Base-by-base conservation (phyloP, 2,888 invertebrate species). In the Anticlea derivata region DNA sequence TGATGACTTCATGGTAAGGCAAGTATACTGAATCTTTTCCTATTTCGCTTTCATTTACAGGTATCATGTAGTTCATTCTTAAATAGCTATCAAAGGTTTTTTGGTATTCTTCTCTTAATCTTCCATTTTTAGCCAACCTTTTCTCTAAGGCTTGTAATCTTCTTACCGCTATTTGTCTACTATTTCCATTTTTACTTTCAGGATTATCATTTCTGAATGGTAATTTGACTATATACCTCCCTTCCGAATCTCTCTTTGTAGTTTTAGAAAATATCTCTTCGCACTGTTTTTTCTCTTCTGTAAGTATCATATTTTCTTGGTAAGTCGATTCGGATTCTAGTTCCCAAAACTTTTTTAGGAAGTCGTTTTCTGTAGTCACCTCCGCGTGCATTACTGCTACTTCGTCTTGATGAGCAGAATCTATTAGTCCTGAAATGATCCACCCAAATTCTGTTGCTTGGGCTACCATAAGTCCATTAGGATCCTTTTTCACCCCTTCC, bases 301-400 rank as follows among this genome's bases (percentile, higher is more conserved):
- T 57, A 2, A 61, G 47, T 2, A 45, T 12, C 26, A 41, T 58
- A 1, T 39, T 44, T 6, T 1, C 7, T 4, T 13, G n/a, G 7
- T 12, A 30, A 7, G 13, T 4, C 2, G 2, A 30, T 20, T 64
- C 60, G 0, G 60, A 35, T 47, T 68, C 68, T 4, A 66, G 1
- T 22, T 65, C 62, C 64, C 62, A 66, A 50, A 64, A 64, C 10
- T 8, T 44, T 20, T 55, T 57, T 1, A 63, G 22, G 1, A 60
- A 7, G 2, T 62, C 59, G 6, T 60, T 43, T 7, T n/a, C n/a
- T n/a, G n/a, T n/a, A n/a, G n/a, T n/a, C 6, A 51, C 51, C 7
- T 37, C 40, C 7, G n/a, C 12, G 7, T 39, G 39, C 40, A 30
- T 30, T 1, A 37, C 12, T 0, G 41, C 11, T 5, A 58, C 22